Base-by-base conservation (phyloP, 2,113 vertebrate genomes). In the Spilogale gracilis region DNA sequence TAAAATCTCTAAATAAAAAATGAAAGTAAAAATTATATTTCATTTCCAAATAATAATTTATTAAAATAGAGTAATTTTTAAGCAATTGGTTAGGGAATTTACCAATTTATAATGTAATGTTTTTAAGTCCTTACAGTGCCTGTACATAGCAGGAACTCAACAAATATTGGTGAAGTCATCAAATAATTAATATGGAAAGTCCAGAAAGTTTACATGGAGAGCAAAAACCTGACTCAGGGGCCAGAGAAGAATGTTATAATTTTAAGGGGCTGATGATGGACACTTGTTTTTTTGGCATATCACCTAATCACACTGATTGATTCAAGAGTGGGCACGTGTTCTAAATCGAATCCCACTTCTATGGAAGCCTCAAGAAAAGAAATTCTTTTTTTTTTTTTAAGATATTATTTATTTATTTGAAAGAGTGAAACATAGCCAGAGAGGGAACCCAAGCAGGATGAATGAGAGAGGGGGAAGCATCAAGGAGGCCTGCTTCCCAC, bases 31-130 rank as follows among this genome's bases (percentile, higher is more conserved):
- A 13, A 81, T 21, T 38, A 82, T 4, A 38, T 4, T 67, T 67
- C 74, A n/a, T 76, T 74, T 91, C 71, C 88, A 84, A 90, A 58
- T n/a, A 89, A 63, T 63, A 81, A 95, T 25, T 90, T 80, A 74
- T 71, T 79, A 71, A 38, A 89, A 73, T 48, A 95, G 91, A 92
- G 30, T 18, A 87, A 81, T 69, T 74, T 63, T 76, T 0, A 86
- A 87, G 20, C 9, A 74, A 38, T 30, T 16, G 9, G 9, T 82
- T 78, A 63, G 32, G 38, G 9, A 88, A 79, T 65, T 96, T 91
- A 94, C 48, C 81, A 95, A 71, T 56, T 71, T 65, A 83, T 17
- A 56, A 63, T 48, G 32, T 82, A 61, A 38, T n/a, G 43, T 45
- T 71, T 92, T 58, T 30, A 79, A 58, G 56, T 81, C 71, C 58